phyloP scores from a whole-genome alignment of 2,113 vertebrate species.

The Perca schrenkii region DNA sequence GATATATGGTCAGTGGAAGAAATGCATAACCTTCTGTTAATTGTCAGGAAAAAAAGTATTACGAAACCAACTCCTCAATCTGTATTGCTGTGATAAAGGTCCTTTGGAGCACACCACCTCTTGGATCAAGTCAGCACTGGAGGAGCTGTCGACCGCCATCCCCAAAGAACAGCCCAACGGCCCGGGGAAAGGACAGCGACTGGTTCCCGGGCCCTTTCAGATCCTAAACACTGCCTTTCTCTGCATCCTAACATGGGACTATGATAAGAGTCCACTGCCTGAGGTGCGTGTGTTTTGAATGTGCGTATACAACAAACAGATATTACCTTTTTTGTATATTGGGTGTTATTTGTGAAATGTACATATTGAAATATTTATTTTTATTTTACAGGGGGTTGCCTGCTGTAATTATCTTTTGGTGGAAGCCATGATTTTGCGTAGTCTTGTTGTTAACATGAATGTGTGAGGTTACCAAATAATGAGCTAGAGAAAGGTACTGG shows the following conservation, averaged over 20 bases:
- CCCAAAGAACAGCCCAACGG: constrained; percentile 71
- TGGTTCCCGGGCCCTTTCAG: constrained; percentile 86
- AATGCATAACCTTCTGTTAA: neutral
- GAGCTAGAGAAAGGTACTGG: neutral
- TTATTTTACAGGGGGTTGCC: neutral
- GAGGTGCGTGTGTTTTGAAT: constrained; percentile 83
- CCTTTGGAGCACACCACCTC: constrained; percentile 90
- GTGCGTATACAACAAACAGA: neutral
- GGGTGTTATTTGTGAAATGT: neutral
- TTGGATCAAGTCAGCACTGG: constrained; percentile 90
- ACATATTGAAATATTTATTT: neutral
- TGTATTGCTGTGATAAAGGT: constrained; percentile 73
- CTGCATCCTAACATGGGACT: constrained; percentile 89
- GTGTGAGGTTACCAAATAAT: neutral
- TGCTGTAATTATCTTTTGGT: neutral
- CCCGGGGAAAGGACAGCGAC: constrained; percentile 72
- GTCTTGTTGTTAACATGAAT: neutral
- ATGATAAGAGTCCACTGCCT: constrained; percentile 84
- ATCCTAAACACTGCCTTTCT: constrained; percentile 91
- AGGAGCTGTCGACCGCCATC: constrained; percentile 84
- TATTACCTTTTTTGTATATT: neutral
- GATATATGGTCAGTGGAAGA: no score
- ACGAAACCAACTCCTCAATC: neutral
- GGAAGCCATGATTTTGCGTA: neutral
- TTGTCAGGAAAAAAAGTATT: neutral